These are phyloP conservation scores for Melanostigma gelatinosum DNA, from an alignment of 2,113 vertebrate genomes.

Conservation along the genomic window DNA sequence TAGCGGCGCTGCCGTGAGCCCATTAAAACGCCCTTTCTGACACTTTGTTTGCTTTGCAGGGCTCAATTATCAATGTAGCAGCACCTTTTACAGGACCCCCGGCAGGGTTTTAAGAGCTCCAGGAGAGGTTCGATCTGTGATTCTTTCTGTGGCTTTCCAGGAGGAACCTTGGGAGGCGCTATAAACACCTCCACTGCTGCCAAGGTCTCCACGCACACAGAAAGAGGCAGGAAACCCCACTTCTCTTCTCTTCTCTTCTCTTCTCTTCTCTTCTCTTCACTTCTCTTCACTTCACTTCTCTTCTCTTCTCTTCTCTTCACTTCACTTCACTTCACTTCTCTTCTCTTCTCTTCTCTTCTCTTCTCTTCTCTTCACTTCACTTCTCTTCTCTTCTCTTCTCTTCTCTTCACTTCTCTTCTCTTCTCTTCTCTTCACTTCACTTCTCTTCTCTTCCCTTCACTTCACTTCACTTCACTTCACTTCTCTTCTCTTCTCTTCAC, in stretches of 20 bases:
- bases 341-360: constrained; percentile 22
- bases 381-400: constrained; percentile 13
- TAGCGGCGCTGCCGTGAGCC: constrained; percentile 17
- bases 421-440: no score
- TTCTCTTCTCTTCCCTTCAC: background rate
- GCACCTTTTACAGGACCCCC: constrained; percentile 78
- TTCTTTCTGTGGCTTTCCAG: constrained; percentile 71
- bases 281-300: constrained; percentile 2
- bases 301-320: constrained; percentile 22
- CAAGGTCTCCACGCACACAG: constrained; percentile 56
- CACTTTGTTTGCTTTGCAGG: constrained; percentile 76
- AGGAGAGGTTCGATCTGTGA: constrained; percentile 68
- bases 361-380: no score
- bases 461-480: no score
- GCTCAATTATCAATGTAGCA: constrained; percentile 80
- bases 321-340: no score
- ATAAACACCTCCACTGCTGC: constrained; percentile 67
- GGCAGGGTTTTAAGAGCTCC: constrained; percentile 74
- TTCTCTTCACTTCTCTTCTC: no score
- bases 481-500: background rate
- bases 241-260: background rate
- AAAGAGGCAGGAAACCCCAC: constrained; percentile 21
- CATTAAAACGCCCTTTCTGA: constrained; percentile 70
- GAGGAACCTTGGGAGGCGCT: constrained; percentile 70
- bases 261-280: background rate